Evolutionary conservation across 2,888 invertebrate genomes (phyloP), one percentile per base, ranked within the genome.

Genomic region (Pterobdella sp.): DNA sequence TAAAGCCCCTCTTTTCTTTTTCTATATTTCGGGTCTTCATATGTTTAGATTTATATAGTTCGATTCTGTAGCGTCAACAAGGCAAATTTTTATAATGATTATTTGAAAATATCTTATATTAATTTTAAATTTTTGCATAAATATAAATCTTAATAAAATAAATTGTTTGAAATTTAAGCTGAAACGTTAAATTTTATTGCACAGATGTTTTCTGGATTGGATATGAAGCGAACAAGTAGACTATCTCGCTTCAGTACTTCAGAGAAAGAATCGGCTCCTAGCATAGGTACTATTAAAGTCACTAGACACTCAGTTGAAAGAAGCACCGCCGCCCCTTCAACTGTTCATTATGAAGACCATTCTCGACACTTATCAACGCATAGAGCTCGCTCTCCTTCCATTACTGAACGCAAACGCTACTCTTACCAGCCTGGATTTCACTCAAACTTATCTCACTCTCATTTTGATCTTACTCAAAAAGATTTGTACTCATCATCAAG

Each of bases 1-100:
- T 56, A 56, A 56, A 56, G 60, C n/a, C 60, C 18, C 60, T 26
- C 26, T 26, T 22, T 56, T n/a, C n/a, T 14, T 26, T 56, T 56
- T 56, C 60, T 56, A 56, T 56, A n/a, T 56, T 56, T 56, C 60
- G 60, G 60, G 60, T 56, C 60, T 56, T 56, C 60, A n/a, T 56
- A 56, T 7, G 60, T n/a, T 56, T 22, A 56, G n/a, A 26, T 22
- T 14, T 26, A 22, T 56, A 56, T 56, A 56, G n/a, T 56, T 42
- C 7, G 60, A 56, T n/a, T 56, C 60, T 4, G 60, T 7, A 22
- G 18, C 60, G 60, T 56, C 60, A 26, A 56, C n/a, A 56, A 56
- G 60, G 60, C 60, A 56, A 56, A 14, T 56, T 4, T 42, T 42
- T 42, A 42, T 42, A 22, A 7, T 42, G n/a, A 56, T 56, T 26